Conservation (phyloP, 2,888 invertebrate species). For the Neoscelio sp. region DNA sequence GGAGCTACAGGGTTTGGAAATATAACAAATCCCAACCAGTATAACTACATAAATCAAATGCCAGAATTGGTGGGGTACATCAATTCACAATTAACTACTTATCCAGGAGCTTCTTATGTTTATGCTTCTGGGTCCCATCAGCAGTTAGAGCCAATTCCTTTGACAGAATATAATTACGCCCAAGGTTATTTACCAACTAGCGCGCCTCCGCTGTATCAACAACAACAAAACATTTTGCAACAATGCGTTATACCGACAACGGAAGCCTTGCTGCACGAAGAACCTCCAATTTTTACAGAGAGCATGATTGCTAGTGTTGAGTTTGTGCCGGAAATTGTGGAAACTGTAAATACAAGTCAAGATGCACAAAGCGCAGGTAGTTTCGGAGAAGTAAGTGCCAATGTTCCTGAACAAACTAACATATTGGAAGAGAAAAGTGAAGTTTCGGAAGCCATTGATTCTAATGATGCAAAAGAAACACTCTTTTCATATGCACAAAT, state of each 20-base stretch:
- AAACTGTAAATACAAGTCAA: constrained; percentile 9
- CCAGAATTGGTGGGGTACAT: constrained; percentile 84
- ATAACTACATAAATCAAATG: constrained; percentile 83
- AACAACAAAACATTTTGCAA: constrained; percentile 67
- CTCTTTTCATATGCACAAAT: constrained; percentile 89
- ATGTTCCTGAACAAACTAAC: constrained; percentile 3
- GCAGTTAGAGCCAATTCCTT: constrained; percentile 70
- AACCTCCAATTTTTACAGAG: constrained; percentile 35
- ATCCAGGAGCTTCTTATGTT: constrained; percentile 79
- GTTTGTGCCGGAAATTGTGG: constrained; percentile 14
- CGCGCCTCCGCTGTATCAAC: constrained; percentile 67
- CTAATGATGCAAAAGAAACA: constrained; percentile 67
- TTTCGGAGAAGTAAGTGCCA: constrained; percentile 9
- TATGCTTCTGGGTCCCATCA: constrained; percentile 74
- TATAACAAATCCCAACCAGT: constrained; percentile 67
- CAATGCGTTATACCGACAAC: constrained; percentile 49
- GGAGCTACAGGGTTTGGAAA: constrained; percentile 40
- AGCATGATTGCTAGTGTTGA: constrained; percentile 27
- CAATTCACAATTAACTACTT: constrained; percentile 84
- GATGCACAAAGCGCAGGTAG: constrained; percentile 1
- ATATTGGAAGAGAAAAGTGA: constrained; percentile 7
- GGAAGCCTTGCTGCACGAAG: constrained; percentile 16
- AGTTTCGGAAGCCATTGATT: constrained; percentile 24
- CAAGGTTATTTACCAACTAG: constrained; percentile 75
- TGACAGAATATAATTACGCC: constrained; percentile 75